phyloP scores from a whole-genome alignment of 2,797 vertebrate genomes.

The Ptychobarbus kaznakovi region DNA sequence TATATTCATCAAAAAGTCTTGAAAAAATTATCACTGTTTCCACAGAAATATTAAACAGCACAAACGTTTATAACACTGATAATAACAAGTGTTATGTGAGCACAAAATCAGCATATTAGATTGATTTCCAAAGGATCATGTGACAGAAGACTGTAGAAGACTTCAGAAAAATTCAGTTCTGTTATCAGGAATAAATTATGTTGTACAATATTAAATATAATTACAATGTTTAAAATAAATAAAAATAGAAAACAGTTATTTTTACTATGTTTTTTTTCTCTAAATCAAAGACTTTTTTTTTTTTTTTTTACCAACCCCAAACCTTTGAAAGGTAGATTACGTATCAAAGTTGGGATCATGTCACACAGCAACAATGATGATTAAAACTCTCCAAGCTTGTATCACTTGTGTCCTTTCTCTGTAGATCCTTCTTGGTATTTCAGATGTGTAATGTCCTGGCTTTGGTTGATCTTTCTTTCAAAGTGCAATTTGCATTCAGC shows the following conservation, averaged over 20 bases:
- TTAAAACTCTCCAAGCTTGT: neutral
- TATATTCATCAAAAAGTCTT: neutral
- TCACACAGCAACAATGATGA: neutral
- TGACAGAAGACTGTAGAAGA: no score
- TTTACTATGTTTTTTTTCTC: no score
- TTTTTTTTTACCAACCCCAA: neutral
- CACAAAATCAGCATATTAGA: neutral
- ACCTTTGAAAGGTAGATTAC: neutral
- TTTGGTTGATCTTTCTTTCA: conserved; percentile 16
- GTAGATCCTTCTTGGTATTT: conserved; percentile 55
- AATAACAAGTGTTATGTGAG: neutral
- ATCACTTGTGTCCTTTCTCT: conserved; percentile 36
- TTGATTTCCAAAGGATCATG: no score
- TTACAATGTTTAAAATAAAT: neutral
- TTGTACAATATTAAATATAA: no score
- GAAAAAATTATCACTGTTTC: neutral
- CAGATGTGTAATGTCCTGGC: conserved; percentile 1
- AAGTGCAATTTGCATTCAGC: conserved; percentile 47
- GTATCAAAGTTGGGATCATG: neutral
- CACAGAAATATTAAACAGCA: neutral
- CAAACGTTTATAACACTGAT: neutral
- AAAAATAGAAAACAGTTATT: neutral
- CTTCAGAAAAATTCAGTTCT: no score
- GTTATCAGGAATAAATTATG: no score
- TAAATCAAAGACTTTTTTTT: no score